phyloP scores from a whole-genome alignment of 2,113 vertebrate species.

The Coturnix japonica region DNA sequence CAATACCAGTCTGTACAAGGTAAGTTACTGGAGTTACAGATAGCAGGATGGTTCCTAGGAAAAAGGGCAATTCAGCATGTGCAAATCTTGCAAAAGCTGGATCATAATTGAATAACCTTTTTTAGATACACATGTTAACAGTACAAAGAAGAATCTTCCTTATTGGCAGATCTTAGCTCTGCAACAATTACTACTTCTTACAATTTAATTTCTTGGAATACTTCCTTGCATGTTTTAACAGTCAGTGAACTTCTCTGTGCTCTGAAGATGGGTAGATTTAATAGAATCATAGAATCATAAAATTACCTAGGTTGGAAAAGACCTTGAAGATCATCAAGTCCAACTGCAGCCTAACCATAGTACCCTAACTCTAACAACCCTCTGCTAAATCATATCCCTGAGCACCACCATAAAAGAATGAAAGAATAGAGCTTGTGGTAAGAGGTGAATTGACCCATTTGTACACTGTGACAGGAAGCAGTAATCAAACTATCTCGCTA shows the following conservation, averaged over 20 bases:
- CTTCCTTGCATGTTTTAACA: neutral
- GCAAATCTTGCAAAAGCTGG: neutral
- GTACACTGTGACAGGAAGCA: neutral
- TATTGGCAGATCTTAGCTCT: neutral
- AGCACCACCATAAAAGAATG: too few species aligned
- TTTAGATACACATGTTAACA: neutral
- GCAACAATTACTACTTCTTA: neutral
- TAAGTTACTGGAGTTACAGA: neutral
- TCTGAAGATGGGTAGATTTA: neutral
- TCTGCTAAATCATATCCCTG: too few species aligned
- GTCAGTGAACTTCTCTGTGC: neutral
- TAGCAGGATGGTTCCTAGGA: neutral
- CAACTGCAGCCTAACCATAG: too few species aligned
- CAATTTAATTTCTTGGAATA: neutral
- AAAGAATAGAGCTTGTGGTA: neutral
- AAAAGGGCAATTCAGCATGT: neutral
- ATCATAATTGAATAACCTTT: neutral
- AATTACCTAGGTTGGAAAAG: too few species aligned
- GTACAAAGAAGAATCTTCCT: neutral
- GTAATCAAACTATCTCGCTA: neutral
- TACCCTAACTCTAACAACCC: too few species aligned
- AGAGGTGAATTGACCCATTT: neutral
- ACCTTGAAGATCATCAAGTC: too few species aligned
- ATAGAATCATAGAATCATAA: too few species aligned
- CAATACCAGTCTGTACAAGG: neutral